These are phyloP conservation scores for Coilia nasus DNA, from an alignment of 2,797 vertebrate genomes.

Conservation along the genomic window DNA sequence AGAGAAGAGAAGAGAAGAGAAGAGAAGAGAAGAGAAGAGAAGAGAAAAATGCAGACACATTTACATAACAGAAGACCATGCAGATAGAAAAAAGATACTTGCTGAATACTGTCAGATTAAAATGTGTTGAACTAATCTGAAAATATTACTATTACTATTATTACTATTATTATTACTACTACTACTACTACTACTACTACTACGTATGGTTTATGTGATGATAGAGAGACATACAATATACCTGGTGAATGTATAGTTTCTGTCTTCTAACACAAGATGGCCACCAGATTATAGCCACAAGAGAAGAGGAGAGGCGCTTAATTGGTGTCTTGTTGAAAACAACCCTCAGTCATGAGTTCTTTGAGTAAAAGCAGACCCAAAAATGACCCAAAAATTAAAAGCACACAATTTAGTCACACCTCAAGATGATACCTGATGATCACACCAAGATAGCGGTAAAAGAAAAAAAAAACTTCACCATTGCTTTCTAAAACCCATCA, in stretches of 20 bases:
- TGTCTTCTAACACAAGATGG: not conserved
- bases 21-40: conserved; percentile 59
- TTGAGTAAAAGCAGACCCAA: too few species aligned
- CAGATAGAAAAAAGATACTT: not conserved
- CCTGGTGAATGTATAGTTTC: not conserved
- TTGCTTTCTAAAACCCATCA: not conserved
- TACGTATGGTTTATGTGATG: too few species aligned
- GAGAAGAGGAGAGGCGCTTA: not conserved
- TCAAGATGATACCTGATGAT: not conserved
- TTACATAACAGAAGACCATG: not conserved
- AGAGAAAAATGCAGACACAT: conserved; percentile 56
- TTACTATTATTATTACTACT: too few species aligned
- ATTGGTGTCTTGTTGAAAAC: not conserved
- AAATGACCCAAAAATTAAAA: not conserved
- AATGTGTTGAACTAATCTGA: not conserved
- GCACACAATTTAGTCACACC: not conserved
- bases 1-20: conserved; percentile 60
- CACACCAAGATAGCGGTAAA: not conserved
- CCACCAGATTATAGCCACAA: not conserved
- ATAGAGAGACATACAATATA: too few species aligned
- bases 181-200: too few species aligned
- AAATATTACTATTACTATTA: not conserved
- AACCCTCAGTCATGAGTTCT: not conserved
- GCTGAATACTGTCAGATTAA: not conserved
- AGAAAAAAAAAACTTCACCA: not conserved